Conservation (phyloP, 2,888 invertebrate species). For the Noctua janthe region DNA sequence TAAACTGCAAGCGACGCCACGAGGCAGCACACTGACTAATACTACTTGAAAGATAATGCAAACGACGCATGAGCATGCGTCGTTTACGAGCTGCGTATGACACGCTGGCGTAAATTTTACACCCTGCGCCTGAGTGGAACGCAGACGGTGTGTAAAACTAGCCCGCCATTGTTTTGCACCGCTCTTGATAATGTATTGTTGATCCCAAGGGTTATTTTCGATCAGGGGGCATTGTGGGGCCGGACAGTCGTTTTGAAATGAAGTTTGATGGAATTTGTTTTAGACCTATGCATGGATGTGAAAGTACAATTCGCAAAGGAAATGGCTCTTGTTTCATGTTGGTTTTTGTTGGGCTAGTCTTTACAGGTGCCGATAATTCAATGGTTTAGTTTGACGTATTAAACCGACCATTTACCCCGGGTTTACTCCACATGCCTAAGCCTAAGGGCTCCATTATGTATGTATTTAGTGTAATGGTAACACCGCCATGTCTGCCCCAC, state of each 20-base stretch:
- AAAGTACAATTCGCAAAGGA: not conserved
- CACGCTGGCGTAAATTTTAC: conserved; percentile 70
- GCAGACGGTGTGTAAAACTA: conserved; percentile 61
- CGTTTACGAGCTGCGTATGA: conserved; percentile 67
- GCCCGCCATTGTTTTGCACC: conserved; percentile 57
- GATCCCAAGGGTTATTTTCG: conserved; percentile 38
- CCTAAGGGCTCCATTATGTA: conserved; percentile 26
- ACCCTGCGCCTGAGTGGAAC: conserved; percentile 68
- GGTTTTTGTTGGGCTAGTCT: not conserved
- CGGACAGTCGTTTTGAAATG: conserved; percentile 5
- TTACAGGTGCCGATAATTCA: not conserved
- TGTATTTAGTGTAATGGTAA: conserved; percentile 59
- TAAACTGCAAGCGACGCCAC: conserved; percentile 22
- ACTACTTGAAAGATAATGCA: conserved; percentile 61
- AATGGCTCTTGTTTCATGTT: not conserved
- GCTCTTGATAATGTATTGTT: conserved; percentile 46
- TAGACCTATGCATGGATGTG: not conserved
- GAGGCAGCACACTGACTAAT: conserved; percentile 39
- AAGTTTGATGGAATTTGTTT: conserved; percentile 26
- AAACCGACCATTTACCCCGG: not conserved
- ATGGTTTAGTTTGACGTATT: conserved; percentile 1
- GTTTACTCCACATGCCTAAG: conserved; percentile 6
- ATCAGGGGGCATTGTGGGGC: conserved; percentile 25
- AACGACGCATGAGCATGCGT: conserved; percentile 53
- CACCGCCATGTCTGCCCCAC: conserved; percentile 38